A percentile compares a stretch with the other conserved stretches of the same genome.
phyloP scores from a whole-genome alignment of 2,113 vertebrate genomes.

The Anoura caudifer region DNA sequence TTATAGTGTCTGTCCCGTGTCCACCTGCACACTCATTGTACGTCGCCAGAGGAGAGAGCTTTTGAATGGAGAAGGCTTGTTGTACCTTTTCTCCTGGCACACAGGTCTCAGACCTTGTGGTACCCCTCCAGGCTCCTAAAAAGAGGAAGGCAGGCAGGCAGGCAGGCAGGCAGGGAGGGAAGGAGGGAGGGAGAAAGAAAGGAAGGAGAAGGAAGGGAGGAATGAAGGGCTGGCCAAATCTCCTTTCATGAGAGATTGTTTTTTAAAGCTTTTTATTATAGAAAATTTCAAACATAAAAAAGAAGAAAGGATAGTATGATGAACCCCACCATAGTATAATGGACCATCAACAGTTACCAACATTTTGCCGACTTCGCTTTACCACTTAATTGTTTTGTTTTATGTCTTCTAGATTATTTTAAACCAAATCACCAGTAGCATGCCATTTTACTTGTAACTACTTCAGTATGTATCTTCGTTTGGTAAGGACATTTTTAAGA shows the following conservation, averaged over 20 bases:
- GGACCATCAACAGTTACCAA: neutral
- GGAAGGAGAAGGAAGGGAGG: neutral
- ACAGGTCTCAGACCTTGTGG: neutral
- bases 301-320: neutral
- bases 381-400: constrained; percentile 29
- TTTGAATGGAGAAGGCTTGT: neutral
- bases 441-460: constrained; percentile 43
- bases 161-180: fast-evolving
- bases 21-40: neutral
- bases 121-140: neutral
- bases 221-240: neutral
- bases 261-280: neutral
- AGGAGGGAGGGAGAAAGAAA: neutral
- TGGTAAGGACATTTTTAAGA: neutral
- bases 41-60: no score
- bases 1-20: neutral
- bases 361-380: constrained; percentile 18
- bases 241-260: neutral
- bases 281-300: neutral
- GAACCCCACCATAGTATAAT: neutral
- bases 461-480: constrained; percentile 41
- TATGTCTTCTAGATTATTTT: constrained; percentile 65
- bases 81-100: neutral
- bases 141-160: neutral
- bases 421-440: neutral